phyloP scores from a whole-genome alignment of 2,797 vertebrate genomes.

The Poeciliopsis presidionis region DNA sequence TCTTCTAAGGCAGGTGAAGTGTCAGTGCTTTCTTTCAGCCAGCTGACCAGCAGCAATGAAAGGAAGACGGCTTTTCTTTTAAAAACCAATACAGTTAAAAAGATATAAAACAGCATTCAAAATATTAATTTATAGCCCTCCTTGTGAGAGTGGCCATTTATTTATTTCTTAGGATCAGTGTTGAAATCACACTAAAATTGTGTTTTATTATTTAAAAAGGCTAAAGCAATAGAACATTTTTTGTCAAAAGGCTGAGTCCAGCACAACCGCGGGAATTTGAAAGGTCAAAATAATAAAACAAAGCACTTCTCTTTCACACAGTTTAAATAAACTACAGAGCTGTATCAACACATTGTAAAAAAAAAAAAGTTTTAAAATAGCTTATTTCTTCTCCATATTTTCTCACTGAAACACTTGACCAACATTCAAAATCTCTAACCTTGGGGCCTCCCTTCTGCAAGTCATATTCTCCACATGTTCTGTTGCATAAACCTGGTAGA shows the following conservation, averaged over 20 bases:
- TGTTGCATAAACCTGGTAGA: not conserved
- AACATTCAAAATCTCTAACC: not conserved
- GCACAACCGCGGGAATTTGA: not conserved
- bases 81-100: not conserved
- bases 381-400: not conserved
- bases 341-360: not conserved
- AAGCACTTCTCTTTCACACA: not conserved
- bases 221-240: not conserved
- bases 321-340: not conserved
- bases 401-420: not conserved
- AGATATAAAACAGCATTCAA: not conserved
- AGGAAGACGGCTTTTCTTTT: not conserved
- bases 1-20: not conserved
- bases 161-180: not conserved
- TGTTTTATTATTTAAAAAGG: not conserved
- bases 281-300: constrained; percentile 1
- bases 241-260: not conserved
- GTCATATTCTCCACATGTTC: not conserved
- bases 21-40: not conserved
- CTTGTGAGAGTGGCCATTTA: not conserved
- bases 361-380: too few species aligned
- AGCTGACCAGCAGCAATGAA: not conserved
- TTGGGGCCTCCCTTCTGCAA: not conserved
- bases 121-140: not conserved
- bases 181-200: not conserved